phyloP scores from a whole-genome alignment of 2,113 vertebrate species.

The Fulmarus glacialis region DNA sequence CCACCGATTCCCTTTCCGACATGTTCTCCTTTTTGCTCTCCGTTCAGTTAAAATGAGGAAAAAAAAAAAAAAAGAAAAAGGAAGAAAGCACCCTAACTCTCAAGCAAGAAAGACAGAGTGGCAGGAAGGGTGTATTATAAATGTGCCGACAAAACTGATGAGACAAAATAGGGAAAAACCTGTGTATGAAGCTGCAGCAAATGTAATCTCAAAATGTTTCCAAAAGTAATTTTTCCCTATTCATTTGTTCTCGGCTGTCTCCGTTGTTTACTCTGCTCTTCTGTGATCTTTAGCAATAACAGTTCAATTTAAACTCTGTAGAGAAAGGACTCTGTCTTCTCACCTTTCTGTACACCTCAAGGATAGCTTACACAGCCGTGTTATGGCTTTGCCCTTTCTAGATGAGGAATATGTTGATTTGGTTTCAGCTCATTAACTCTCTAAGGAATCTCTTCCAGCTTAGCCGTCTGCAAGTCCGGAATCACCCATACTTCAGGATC shows the following conservation, averaged over 20 bases:
- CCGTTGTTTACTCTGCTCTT: not conserved
- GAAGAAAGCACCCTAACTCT: not conserved
- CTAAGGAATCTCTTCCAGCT: not conserved
- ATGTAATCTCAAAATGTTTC: not conserved
- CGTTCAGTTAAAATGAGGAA: not conserved
- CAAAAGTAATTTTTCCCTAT: not conserved
- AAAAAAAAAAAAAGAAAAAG: not conserved
- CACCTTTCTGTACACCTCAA: constrained; percentile 16
- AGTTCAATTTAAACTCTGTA: constrained; percentile 12
- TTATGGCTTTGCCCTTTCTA: constrained; percentile 31
- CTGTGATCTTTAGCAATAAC: constrained; percentile 1
- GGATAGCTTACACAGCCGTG: not conserved
- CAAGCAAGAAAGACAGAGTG: not conserved
- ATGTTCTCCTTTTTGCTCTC: not conserved
- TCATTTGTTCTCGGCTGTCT: not conserved
- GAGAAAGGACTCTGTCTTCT: not conserved
- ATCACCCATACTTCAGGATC: not conserved
- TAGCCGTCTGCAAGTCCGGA: not conserved
- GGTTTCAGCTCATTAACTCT: constrained; percentile 33
- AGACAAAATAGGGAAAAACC: not conserved
- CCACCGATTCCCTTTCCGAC: not conserved
- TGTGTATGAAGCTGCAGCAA: not conserved
- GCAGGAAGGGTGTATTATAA: not conserved
- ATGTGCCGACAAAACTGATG: not conserved
- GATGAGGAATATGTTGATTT: constrained; percentile 32